Percentiles rank a stretch among this genome's conserved stretches.
These are phyloP conservation scores for Sphaeramia orbicularis DNA, from an alignment of 2,797 vertebrate genomes.

Conservation along the genomic window DNA sequence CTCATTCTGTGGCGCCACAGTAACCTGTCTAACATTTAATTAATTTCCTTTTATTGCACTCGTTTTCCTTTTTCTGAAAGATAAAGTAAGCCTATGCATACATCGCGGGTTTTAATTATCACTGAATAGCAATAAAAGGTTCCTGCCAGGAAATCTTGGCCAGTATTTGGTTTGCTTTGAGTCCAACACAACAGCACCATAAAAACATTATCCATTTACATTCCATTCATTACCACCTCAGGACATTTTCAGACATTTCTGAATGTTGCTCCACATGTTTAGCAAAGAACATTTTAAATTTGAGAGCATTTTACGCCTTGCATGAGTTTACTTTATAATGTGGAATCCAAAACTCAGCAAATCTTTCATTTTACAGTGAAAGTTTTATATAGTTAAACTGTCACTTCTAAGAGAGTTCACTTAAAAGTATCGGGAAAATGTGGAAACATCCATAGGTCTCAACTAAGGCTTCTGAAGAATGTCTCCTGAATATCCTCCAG, in stretches of 20 bases:
- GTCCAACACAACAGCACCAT: constrained; percentile 66
- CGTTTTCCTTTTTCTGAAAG: constrained; percentile 77
- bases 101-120: constrained; percentile 73
- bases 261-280: constrained; percentile 43
- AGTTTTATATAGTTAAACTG: constrained; percentile 16
- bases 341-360: constrained; percentile 18
- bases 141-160: constrained; percentile 70
- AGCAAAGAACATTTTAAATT: constrained; percentile 32
- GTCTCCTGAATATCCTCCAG: constrained; percentile 58
- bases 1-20: constrained; percentile 84
- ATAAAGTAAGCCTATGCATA: constrained; percentile 80
- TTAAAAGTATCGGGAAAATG: constrained; percentile 16
- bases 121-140: constrained; percentile 75
- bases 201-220: constrained; percentile 71
- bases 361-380: constrained; percentile 25
- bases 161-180: constrained; percentile 61
- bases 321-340: constrained; percentile 24
- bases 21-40: constrained; percentile 85
- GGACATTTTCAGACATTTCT: constrained; percentile 55
- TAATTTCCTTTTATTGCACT: constrained; percentile 86
- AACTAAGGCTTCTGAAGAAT: constrained; percentile 20
- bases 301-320: constrained; percentile 17
- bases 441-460: constrained; percentile 14
- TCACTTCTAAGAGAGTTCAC: constrained; percentile 15
- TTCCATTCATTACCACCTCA: constrained; percentile 68